Base-by-base conservation (phyloP, 2,797 vertebrate species). In the Micrastur ruficollis region DNA sequence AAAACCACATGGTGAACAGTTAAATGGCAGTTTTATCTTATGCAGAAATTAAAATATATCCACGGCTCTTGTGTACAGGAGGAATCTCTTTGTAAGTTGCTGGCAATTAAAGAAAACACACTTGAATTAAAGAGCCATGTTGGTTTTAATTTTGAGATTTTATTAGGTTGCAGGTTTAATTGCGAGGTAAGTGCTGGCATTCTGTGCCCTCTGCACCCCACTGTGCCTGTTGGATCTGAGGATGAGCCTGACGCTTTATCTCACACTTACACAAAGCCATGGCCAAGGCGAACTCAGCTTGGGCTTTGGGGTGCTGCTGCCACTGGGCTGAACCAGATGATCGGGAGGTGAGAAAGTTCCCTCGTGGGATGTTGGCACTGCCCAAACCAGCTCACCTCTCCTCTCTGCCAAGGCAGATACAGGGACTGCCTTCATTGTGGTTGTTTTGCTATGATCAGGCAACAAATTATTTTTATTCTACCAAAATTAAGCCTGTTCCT, bases 391-490 rank as follows among this genome's bases (percentile, higher is more conserved):
- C 55, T 67, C 58, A 32, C 5, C 53, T 80, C 38, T 42, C 12
- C 40, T 40, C 27, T 50, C 63, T 29, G 49, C 72, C 49, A 40
- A 9, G 27, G 17, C 42, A 53, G 46, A 63, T 7, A 38, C 32
- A 59, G n/a, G 16, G 11, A 25, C 70, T 59, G 40, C 42, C 29
- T 83, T 76, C 50, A 58, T 72, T 2, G 0, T 0, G 3, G 46
- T 18, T 58, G 27, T 78, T 94, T 44, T 29, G 7, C 36, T 65
- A 52, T 1, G 3, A 86, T 58, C 34, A 40, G 59, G 16, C 38
- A 62, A 75, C 14, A 47, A 61, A 61, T 17, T 0, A 29, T 40
- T 81, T 90, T 42, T 62, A 44, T 90, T 90, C 32, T 49, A 49
- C 50, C 44, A 12, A 68, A 90, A 65, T 32, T 27, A 58, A 92